phyloP scores from a whole-genome alignment of 2,888 invertebrate genomes.

The Pristionchus arcanus region DNA sequence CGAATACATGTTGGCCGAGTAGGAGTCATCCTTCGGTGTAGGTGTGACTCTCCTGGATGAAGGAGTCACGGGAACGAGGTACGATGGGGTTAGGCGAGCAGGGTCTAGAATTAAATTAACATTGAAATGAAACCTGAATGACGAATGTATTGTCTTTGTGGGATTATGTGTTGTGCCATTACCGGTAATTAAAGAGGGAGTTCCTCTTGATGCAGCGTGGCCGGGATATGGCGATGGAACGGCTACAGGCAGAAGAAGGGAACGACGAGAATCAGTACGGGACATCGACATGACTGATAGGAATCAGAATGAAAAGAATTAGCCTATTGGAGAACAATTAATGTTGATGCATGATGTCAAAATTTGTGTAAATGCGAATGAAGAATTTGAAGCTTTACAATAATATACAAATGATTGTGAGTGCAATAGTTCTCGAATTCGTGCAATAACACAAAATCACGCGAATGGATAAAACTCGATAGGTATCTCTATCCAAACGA shows the following conservation, averaged over 20 bases:
- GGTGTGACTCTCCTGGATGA: constrained; percentile 2
- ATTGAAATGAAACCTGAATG: too few relatives aligned
- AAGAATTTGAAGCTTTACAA: too few relatives aligned
- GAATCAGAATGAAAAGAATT: not conserved
- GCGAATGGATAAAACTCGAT: constrained; percentile 21
- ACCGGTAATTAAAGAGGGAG: not conserved
- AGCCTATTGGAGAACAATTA: not conserved
- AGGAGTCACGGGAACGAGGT: not conserved
- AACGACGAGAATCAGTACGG: not conserved
- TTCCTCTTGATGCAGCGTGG: not conserved
- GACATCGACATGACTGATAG: not conserved
- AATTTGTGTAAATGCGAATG: not conserved
- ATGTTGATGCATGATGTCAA: not conserved
- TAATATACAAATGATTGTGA: not conserved
- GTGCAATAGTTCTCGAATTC: not conserved
- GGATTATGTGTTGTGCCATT: not conserved
- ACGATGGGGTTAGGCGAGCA: not conserved
- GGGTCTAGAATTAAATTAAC: too few relatives aligned
- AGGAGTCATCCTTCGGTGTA: not conserved
- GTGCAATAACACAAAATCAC: not conserved
- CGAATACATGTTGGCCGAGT: constrained; percentile 9
- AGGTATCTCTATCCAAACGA: not conserved
- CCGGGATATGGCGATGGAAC: constrained; percentile 4
- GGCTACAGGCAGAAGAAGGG: not conserved
- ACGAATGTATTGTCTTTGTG: too few relatives aligned